These are phyloP conservation scores for Drosophila ezoana DNA, from an alignment of 2,888 invertebrate genomes.

Conservation along the genomic window DNA sequence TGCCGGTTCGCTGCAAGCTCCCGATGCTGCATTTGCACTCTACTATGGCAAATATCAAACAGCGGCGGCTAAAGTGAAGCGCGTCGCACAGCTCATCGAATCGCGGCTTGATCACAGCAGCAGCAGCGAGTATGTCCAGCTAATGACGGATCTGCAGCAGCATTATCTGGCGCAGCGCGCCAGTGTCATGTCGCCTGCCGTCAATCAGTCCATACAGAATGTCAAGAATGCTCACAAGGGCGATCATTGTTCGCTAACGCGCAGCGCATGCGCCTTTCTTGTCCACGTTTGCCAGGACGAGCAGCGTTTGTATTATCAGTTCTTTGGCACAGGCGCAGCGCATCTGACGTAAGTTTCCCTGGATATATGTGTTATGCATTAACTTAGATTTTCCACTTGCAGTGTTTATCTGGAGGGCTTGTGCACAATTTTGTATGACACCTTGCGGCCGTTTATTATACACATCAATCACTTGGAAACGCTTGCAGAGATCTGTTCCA, in stretches of 20 bases:
- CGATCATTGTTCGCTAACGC: slow-evolving; percentile 93
- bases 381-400: slow-evolving; percentile 11
- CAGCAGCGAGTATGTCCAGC: slow-evolving; percentile 90
- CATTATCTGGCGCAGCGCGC: slow-evolving; percentile 92
- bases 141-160: slow-evolving; percentile 92
- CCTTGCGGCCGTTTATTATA: slow-evolving; percentile 96
- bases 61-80: slow-evolving; percentile 93
- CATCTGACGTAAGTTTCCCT: slow-evolving; percentile 87
- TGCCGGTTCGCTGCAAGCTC: slow-evolving; percentile 76
- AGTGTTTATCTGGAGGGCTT: slow-evolving; percentile 93
- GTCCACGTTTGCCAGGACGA: slow-evolving; percentile 98
- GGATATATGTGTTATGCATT: background rate
- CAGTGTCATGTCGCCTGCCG: slow-evolving; percentile 89
- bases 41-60: slow-evolving; percentile 98
- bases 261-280: slow-evolving; percentile 95
- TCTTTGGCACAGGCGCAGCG: slow-evolving; percentile 90
- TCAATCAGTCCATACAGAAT: slow-evolving; percentile 89
- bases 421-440: slow-evolving; percentile 95
- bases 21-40: slow-evolving; percentile 91
- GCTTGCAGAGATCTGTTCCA: slow-evolving; percentile 97
- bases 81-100: slow-evolving; percentile 93
- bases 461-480: slow-evolving; percentile 99
- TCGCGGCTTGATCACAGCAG: slow-evolving; percentile 89
- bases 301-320: slow-evolving; percentile 94
- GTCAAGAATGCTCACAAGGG: slow-evolving; percentile 88